Evolutionary conservation across 2,888 invertebrate genomes (phyloP).

Genomic region (Chorisops tibialis): DNA sequence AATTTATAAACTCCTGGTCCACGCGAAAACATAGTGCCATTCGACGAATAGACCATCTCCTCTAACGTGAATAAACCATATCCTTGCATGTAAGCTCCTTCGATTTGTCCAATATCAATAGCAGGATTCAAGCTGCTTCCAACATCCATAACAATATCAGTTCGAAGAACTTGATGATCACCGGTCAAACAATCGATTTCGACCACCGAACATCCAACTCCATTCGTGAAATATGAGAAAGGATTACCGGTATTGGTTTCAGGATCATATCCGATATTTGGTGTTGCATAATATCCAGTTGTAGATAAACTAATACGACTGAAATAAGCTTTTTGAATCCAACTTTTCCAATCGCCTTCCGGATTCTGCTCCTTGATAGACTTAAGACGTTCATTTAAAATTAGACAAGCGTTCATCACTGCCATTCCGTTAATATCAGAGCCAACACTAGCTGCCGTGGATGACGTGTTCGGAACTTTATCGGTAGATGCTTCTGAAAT

Average conservation of each 20-base stretch:
- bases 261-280: constrained; percentile 69
- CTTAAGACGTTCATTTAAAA: constrained; percentile 66
- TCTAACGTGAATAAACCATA: constrained; percentile 90
- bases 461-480: constrained; percentile 86
- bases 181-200: constrained; percentile 94
- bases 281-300: constrained; percentile 77
- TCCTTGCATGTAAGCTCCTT: constrained; percentile 93
- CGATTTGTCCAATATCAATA: constrained; percentile 94
- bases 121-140: constrained; percentile 94
- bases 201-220: constrained; percentile 82
- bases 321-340: constrained; percentile 74
- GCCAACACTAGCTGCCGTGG: constrained; percentile 84
- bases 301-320: constrained; percentile 76
- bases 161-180: constrained; percentile 82
- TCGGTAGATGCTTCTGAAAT: constrained; percentile 82
- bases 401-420: constrained; percentile 76
- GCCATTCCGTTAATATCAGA: constrained; percentile 93
- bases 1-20: constrained; percentile 95
- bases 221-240: constrained; percentile 84
- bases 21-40: constrained; percentile 74
- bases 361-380: constrained; percentile 75
- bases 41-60: constrained; percentile 81
- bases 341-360: constrained; percentile 76
- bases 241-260: constrained; percentile 67
- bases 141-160: constrained; percentile 96